A percentile compares a stretch with the other conserved stretches of the same genome.
phyloP scores from a whole-genome alignment of 1,140 invertebrate genomes.

The Tyrophagus putrescentiae region DNA sequence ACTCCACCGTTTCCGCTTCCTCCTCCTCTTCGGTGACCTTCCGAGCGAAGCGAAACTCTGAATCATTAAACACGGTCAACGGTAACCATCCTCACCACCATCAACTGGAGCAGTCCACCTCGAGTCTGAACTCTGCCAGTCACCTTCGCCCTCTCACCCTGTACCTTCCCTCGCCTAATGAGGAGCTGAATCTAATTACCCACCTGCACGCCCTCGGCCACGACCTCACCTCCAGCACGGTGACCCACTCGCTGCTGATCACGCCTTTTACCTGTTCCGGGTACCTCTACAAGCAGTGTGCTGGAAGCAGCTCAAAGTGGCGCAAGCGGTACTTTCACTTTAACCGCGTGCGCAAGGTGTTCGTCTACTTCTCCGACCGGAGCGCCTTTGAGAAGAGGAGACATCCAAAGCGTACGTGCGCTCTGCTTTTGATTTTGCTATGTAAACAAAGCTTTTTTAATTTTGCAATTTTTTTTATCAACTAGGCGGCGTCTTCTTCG shows the following conservation, averaged over 20 bases:
- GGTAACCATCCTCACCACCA: neutral
- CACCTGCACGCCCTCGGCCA: conserved; percentile 18
- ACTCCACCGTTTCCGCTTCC: too few species aligned
- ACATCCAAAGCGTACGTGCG: conserved; percentile 9
- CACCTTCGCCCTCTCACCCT: conserved; percentile 21
- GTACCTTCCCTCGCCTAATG: conserved; percentile 13
- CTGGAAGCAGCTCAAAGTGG: conserved; percentile 14
- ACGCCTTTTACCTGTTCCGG: conserved; percentile 17
- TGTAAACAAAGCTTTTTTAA: neutral
- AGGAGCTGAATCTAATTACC: conserved; percentile 15
- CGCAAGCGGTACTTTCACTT: conserved; percentile 22
- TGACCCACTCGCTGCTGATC: neutral
- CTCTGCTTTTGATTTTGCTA: neutral
- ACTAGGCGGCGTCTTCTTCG: conserved; percentile 21
- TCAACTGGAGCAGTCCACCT: neutral
- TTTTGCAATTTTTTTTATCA: neutral
- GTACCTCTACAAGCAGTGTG: conserved; percentile 20
- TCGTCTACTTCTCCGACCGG: conserved; percentile 19
- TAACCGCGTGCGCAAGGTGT: conserved; percentile 18
- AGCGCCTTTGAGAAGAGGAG: conserved; percentile 15
- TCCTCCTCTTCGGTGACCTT: too few species aligned
- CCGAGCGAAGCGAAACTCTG: conserved; percentile 10
- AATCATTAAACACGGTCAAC: conserved; percentile 4
- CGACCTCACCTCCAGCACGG: conserved; percentile 11
- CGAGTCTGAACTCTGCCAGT: neutral